Conservation (phyloP, 2,888 invertebrate species). For the Deilephila porcellus region DNA sequence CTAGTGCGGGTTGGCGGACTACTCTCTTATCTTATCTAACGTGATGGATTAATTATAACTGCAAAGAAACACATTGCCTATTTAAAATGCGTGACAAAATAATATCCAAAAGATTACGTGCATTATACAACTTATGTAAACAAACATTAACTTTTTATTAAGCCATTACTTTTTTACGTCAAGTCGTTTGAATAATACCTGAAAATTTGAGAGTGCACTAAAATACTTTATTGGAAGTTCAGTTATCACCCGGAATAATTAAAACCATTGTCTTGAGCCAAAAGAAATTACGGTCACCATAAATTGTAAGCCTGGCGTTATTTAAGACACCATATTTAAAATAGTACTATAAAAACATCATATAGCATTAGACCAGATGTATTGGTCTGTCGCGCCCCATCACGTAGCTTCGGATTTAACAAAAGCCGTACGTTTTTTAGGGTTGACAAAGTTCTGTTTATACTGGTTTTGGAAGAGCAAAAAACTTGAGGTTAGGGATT, state of each 20-base stretch:
- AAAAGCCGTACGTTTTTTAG: conserved; percentile 26
- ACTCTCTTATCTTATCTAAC: too few species aligned
- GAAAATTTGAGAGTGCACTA: conserved; percentile 58
- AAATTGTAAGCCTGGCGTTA: conserved; percentile 69
- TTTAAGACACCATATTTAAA: conserved; percentile 80
- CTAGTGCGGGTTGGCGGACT: too few species aligned
- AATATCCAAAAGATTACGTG: conserved; percentile 15
- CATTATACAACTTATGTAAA: conserved; percentile 24
- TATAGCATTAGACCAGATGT: conserved; percentile 57
- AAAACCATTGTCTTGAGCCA: conserved; percentile 78
- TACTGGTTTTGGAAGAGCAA: conserved; percentile 55
- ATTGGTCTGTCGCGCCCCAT: conserved; percentile 32
- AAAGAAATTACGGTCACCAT: conserved; percentile 75
- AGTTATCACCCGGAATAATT: conserved; percentile 80
- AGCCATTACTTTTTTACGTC: conserved; percentile 43
- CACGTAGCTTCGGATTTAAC: not conserved
- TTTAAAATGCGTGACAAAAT: conserved; percentile 13
- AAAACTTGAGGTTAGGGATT: conserved; percentile 56
- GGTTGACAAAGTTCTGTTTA: conserved; percentile 47
- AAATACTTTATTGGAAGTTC: conserved; percentile 68
- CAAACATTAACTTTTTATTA: conserved; percentile 39
- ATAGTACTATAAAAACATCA: conserved; percentile 76
- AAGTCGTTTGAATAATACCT: conserved; percentile 57
- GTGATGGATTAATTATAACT: too few species aligned
- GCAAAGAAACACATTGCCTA: not conserved